Conservation (phyloP, 2,888 invertebrate species). For the Pimpla rufipes region DNA sequence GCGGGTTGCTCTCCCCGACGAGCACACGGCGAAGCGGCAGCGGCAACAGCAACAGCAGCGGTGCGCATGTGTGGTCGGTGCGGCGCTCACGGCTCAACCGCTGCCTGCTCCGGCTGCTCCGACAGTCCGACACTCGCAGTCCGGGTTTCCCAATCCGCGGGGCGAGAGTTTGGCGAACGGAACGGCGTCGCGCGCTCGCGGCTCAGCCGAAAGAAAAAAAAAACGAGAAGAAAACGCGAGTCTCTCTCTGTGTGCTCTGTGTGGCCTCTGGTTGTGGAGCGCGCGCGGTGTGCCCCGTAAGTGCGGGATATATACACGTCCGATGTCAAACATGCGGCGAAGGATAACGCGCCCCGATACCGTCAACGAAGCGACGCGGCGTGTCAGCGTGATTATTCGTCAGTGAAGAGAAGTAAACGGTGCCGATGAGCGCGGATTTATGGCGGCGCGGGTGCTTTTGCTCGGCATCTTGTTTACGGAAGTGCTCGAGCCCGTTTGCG, state of each 20-base stretch:
- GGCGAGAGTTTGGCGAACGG: slow-evolving; percentile 76
- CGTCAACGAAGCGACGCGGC: slow-evolving; percentile 76
- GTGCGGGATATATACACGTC: slow-evolving; percentile 54
- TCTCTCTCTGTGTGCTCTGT: neutral
- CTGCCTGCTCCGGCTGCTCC: neutral
- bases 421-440: slow-evolving; percentile 84
- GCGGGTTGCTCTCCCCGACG: slow-evolving; percentile 19
- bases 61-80: slow-evolving; percentile 9
- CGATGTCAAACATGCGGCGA: slow-evolving; percentile 82
- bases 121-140: slow-evolving; percentile 2
- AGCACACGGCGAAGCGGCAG: slow-evolving; percentile 12
- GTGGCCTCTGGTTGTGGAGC: neutral
- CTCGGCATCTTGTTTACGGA: slow-evolving; percentile 85
- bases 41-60: neutral
- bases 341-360: slow-evolving; percentile 71
- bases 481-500: slow-evolving; percentile 83
- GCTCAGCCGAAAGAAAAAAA: slow-evolving; percentile 43
- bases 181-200: slow-evolving; percentile 67
- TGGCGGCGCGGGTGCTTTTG: slow-evolving; percentile 85
- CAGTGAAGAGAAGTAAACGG: slow-evolving; percentile 76
- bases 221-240: no score
- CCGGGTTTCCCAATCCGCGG: slow-evolving; percentile 49
- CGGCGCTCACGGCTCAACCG: neutral
- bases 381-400: slow-evolving; percentile 77
- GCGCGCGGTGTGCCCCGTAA: neutral